These are phyloP conservation scores for Ips typographus DNA, from an alignment of 1,140 invertebrate genomes.

Conservation along the genomic window DNA sequence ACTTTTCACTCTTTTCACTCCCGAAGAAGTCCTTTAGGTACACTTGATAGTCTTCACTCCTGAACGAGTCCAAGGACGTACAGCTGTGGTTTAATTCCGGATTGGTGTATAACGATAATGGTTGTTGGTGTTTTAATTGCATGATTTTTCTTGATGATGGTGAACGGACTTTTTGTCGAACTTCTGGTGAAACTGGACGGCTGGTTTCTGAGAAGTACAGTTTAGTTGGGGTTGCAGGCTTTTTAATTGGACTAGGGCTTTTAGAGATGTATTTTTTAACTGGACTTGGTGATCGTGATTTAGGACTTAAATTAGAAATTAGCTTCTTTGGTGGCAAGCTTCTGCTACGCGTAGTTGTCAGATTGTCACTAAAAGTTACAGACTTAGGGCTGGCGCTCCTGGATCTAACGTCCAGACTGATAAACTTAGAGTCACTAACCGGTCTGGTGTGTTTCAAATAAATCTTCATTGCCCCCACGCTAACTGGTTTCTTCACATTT, in stretches of 20 bases:
- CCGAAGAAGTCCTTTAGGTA: constrained; percentile 74
- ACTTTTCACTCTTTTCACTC: constrained; percentile 73
- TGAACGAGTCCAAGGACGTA: constrained; percentile 42
- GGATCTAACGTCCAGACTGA: constrained; percentile 59
- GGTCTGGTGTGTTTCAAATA: constrained; percentile 70
- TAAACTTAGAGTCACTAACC: constrained; percentile 71
- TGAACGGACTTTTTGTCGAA: constrained; percentile 53
- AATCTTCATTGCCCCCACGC: constrained; percentile 58
- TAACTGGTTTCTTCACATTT: constrained; percentile 55
- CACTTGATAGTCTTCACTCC: constrained; percentile 62
- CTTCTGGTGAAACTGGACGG: constrained; percentile 47
- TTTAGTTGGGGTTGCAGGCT: constrained; percentile 42
- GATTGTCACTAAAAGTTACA: constrained; percentile 42
- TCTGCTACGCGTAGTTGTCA: constrained; percentile 52
- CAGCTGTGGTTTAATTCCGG: constrained; percentile 44
- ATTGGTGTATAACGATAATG: constrained; percentile 35
- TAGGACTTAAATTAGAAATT: constrained; percentile 41
- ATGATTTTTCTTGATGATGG: constrained; percentile 66
- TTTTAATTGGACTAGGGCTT: constrained; percentile 52
- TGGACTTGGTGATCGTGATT: constrained; percentile 43
- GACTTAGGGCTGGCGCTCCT: constrained; percentile 47
- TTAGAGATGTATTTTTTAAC: constrained; percentile 41
- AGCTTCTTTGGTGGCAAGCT: constrained; percentile 46
- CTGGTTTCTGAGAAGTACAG: constrained; percentile 52
- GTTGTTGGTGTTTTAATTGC: constrained; percentile 36